Conservation (phyloP, 1,140 invertebrate genomes). For the Bombus confusus region DNA sequence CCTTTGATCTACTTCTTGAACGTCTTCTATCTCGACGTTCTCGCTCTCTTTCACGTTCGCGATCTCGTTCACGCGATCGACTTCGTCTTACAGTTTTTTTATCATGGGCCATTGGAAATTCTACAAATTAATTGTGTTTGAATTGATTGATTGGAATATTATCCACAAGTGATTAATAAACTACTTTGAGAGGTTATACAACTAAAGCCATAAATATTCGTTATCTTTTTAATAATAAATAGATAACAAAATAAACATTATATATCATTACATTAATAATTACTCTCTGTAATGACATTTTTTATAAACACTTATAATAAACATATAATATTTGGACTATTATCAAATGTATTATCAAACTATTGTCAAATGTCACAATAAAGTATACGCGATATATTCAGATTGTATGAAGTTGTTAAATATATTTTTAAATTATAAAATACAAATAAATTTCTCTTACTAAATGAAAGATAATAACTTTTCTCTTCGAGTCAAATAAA, state of each 20-base stretch:
- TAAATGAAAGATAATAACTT: not conserved
- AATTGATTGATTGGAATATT: not conserved
- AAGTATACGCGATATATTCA: not conserved
- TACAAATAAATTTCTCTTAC: not conserved
- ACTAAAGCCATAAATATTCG: not conserved
- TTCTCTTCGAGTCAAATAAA: not conserved
- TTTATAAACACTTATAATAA: not conserved
- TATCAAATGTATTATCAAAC: too few species aligned
- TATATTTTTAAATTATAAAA: not conserved
- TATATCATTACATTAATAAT: not conserved
- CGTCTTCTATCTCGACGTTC: constrained; percentile 76
- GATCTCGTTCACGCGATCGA: constrained; percentile 77
- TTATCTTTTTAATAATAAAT: not conserved
- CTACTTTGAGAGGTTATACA: constrained; percentile 10
- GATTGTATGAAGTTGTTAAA: not conserved
- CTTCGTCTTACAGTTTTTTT: constrained; percentile 76
- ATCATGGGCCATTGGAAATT: constrained; percentile 73
- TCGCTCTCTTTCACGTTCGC: constrained; percentile 68
- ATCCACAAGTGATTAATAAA: not conserved
- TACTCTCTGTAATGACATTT: not conserved
- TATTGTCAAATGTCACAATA: not conserved
- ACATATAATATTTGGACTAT: not conserved
- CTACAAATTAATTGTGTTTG: not conserved
- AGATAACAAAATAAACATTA: not conserved
- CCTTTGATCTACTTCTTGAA: constrained; percentile 71